Conservation (phyloP, 2,113 vertebrate species). For the Prietella phreatophila region DNA sequence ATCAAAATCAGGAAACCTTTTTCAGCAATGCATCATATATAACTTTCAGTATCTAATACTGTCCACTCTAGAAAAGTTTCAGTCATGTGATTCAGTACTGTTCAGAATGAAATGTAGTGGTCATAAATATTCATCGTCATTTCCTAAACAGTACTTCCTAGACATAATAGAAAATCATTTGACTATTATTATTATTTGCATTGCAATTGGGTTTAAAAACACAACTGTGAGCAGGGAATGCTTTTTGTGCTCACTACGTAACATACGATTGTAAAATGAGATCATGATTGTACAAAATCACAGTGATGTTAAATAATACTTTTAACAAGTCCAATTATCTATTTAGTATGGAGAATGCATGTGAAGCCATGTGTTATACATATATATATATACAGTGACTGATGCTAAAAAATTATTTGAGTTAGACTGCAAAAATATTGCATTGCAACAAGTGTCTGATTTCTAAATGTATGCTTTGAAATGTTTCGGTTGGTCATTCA, state of each 20-base stretch:
- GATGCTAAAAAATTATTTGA: conserved; percentile 4
- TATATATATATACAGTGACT: conserved; percentile 37
- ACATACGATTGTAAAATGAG: conserved; percentile 6
- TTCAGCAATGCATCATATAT: background rate
- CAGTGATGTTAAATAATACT: conserved; percentile 39
- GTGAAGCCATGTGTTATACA: background rate
- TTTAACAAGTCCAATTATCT: conserved; percentile 11
- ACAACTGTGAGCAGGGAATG: background rate
- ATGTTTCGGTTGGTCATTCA: conserved; percentile 2
- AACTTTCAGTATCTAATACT: background rate
- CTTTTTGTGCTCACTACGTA: background rate
- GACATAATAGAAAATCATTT: conserved; percentile 11
- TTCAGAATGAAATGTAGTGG: conserved; percentile 6
- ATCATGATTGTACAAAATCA: conserved; percentile 48
- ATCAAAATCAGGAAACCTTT: background rate
- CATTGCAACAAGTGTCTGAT: background rate
- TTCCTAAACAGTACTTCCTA: conserved; percentile 57
- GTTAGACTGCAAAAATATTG: background rate
- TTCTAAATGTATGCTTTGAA: background rate
- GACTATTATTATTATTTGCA: background rate
- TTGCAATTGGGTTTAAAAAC: conserved; percentile 26
- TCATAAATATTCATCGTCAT: conserved; percentile 57
- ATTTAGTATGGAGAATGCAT: conserved; percentile 18
- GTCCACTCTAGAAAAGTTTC: background rate
- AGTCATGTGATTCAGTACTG: conserved; percentile 10